Base-by-base conservation (phyloP, 2,888 invertebrate genomes). In the Gibbula magus region DNA sequence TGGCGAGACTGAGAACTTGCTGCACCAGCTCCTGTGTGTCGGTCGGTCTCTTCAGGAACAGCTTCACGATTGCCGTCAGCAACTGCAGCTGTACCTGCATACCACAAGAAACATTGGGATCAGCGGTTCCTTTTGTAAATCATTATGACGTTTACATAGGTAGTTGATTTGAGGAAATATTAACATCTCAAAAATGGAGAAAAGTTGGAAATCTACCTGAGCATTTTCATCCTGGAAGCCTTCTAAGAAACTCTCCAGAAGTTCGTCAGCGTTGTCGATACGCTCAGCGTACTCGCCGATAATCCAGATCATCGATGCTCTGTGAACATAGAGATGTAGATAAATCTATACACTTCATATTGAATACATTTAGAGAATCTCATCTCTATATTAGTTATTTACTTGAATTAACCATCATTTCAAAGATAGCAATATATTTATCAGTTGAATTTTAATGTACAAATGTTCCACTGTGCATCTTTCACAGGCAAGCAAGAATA, bases 1-100 rank as follows among this genome's bases (percentile, higher is more conserved):
- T 94, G 51, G 94, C 94, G 54, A 94, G 90, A 76, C 93, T 93
- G 51, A 94, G 92, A 20, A 95, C 95, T 92, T 99, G 98, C 92
- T 99, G 99, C 2, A 99, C 99, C 80, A 99, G 93, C 92, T 99
- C 99, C 93, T 99, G 99, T 0, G 99, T 99, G 92, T 99, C 99
- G 0, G 98, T 97, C 0, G 99, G 99, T 53, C 99, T 95, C 93
- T 99, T 99, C 88, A 99, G 94, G 94, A 99, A 99, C 85, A 99
- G 94, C 93, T 99, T 99, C 16, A 99, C 99, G 80, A 99, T 99
- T 0, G 99, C 99, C 0, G 99, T 99, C 80, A 99, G 94, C 81
- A 99, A 94, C 92, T 99, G 99, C 76, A 99, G 94, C 93, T 99
- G 99, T 53, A 94, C 94, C 92, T 93, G 86, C 20, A 18, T 25